Conservation (phyloP, 2,888 invertebrate genomes). For the Heteropelma amictum region DNA sequence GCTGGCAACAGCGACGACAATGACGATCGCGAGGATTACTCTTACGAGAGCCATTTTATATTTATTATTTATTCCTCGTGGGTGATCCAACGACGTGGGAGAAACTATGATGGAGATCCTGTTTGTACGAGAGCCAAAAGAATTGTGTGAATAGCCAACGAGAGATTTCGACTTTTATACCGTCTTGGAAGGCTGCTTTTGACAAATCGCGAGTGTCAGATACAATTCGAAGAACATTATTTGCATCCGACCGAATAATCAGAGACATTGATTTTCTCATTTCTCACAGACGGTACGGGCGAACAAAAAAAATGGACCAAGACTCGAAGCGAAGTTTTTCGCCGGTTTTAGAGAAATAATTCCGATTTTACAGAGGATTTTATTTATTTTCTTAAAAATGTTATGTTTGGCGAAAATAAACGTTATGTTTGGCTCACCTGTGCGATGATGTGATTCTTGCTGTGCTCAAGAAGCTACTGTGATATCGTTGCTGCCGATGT, state of each 20-base stretch:
- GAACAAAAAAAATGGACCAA: too few species aligned
- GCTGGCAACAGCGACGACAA: constrained; percentile 77
- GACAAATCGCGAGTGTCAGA: constrained; percentile 52
- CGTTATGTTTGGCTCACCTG: constrained; percentile 21
- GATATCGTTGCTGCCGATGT: constrained; percentile 32
- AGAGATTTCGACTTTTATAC: constrained; percentile 54
- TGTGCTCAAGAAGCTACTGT: constrained; percentile 46
- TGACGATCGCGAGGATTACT: constrained; percentile 60
- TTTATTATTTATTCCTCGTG: neutral
- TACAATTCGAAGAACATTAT: constrained; percentile 51
- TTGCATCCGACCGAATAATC: constrained; percentile 50
- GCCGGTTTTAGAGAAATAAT: too few species aligned
- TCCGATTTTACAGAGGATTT: too few species aligned
- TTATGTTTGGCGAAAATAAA: neutral
- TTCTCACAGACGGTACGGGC: too few species aligned
- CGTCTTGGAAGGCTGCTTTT: constrained; percentile 1
- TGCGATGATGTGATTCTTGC: constrained; percentile 17
- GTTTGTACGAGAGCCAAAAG: constrained; percentile 27
- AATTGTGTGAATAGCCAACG: constrained; percentile 35
- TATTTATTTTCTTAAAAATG: too few species aligned
- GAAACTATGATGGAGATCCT: neutral
- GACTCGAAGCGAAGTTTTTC: too few species aligned
- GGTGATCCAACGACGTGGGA: neutral
- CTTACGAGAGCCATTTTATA: constrained; percentile 65
- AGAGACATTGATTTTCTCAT: constrained; percentile 27